Percentiles rank a stretch among this genome's conserved stretches.
Conservation (phyloP, 30 jellyfish, hydroid and myxozoan genomes). For the Calvadosia cruxmelitensis region DNA sequence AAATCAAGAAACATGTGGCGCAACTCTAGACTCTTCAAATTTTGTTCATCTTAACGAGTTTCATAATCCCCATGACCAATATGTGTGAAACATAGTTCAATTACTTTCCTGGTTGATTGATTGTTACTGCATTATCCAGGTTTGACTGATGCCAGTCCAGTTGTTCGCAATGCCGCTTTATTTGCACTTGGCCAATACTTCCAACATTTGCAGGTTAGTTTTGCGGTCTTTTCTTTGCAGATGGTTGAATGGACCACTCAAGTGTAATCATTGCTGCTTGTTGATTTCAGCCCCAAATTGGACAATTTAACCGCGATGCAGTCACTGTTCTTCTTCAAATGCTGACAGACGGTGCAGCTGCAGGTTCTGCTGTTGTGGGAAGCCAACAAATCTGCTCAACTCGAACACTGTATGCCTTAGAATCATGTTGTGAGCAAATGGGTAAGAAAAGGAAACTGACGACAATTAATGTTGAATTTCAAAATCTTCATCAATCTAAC, state of each 20-base stretch:
- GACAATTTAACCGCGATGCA: conserved; percentile 40
- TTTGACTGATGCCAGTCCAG: conserved; percentile 43
- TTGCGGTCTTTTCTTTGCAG: too few species aligned
- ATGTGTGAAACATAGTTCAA: too few species aligned
- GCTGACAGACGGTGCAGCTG: conserved; percentile 31
- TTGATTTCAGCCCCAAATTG: conserved; percentile 52
- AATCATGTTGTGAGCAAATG: conserved; percentile 52
- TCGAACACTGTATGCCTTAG: conserved; percentile 55
- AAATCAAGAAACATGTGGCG: too few species aligned
- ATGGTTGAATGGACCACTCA: too few species aligned
- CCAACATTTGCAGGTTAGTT: conserved; percentile 68
- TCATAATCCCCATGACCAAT: too few species aligned
- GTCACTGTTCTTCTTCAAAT: conserved; percentile 42
- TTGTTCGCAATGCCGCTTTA: conserved; percentile 81
- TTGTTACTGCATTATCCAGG: conserved; percentile 32
- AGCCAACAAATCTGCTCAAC: conserved; percentile 59
- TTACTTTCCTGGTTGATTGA: too few species aligned
- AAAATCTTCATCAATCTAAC: neutral
- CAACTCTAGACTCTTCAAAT: too few species aligned
- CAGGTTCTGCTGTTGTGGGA: conserved; percentile 12
- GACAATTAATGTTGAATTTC: neutral
- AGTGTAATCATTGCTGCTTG: neutral
- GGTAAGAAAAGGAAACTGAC: conserved; percentile 21
- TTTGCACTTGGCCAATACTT: conserved; percentile 79
- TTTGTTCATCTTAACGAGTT: too few species aligned